Evolutionary conservation across 2,113 vertebrate species (phyloP), one percentile per base, ranked within the genome.

Genomic region (Boleophthalmus pectinirostris): DNA sequence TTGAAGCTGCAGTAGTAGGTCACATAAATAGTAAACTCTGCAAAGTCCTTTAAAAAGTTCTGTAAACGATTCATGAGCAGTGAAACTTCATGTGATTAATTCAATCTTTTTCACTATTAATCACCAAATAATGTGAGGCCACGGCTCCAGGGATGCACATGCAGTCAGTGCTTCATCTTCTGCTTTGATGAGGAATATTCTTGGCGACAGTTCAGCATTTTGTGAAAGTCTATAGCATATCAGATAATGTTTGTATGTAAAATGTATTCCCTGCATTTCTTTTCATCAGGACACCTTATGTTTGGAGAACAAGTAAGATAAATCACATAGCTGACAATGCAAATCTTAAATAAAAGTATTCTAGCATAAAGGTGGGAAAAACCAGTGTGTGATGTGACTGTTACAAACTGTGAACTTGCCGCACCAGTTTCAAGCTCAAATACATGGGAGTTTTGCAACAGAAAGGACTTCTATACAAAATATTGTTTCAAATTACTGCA

Each of bases 1-100:
- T 23, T n/a, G 72, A 20, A 74, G 80, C 67, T 75, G 79, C 82
- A 86, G 87, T 83, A 83, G 77, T 79, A 57, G 75, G 74, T 81
- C 75, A 81, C 80, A 69, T 61, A 21, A 56, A 74, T 69, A 68
- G 60, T 69, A 68, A 78, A 77, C 64, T 38, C 72, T 69, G 33
- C 12, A 8, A 49, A 35, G 21, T 68, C 54, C 20, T 33, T 64
- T 49, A 16, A 24, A 69, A 67, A 54, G 46, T 29, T 29, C 69
- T 54, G 47, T 68, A 66, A 76, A 82, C 72, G 69, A 64, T 70
- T 23, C 33, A 51, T 46, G 21, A 21, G 54, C 51, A 46, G 45
- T 12, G 43, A 67, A 69, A 47, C 61, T 24, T 24, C 25, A 45
- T 51, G 67, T 78, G 46, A 73, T 82, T 56, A 43, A 61, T 79